Evolutionary conservation across 2,888 invertebrate species (phyloP).

Genomic region (Caenorhabditis zanzibari): DNA sequence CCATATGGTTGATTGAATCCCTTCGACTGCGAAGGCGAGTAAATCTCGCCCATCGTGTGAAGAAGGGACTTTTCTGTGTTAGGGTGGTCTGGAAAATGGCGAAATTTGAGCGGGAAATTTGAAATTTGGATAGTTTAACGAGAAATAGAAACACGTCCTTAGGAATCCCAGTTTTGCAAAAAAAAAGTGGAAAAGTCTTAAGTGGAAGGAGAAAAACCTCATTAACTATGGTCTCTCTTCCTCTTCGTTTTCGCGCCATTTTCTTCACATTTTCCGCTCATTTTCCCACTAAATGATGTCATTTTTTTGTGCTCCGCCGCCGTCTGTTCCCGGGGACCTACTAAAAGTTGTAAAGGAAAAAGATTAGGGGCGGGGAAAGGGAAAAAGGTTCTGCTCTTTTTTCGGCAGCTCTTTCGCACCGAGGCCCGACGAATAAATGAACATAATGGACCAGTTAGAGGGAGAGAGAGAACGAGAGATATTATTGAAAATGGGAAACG

Average conservation of each 20-base stretch:
- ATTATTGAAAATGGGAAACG: not conserved
- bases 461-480: not conserved
- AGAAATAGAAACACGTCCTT: too few relatives aligned
- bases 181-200: slow-evolving; percentile 5
- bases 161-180: too few relatives aligned
- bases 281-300: slow-evolving; percentile 43
- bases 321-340: slow-evolving; percentile 7
- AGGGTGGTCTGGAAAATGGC: slow-evolving; percentile 5
- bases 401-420: not conserved
- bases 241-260: slow-evolving; percentile 11
- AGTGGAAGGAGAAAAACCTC: not conserved
- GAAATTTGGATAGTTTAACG: too few relatives aligned
- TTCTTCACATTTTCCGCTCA: slow-evolving; percentile 32
- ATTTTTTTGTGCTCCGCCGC: not conserved
- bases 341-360: slow-evolving; percentile 33
- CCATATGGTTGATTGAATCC: slow-evolving; percentile 73
- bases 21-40: slow-evolving; percentile 69
- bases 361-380: slow-evolving; percentile 10
- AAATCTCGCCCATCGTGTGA: slow-evolving; percentile 62
- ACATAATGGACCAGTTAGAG: slow-evolving; percentile 48
- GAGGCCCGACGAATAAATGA: slow-evolving; percentile 39
- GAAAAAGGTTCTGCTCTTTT: slow-evolving; percentile 25
- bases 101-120: not conserved
- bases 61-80: slow-evolving; percentile 12
- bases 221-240: slow-evolving; percentile 28